Evolutionary conservation across 2,888 invertebrate genomes (phyloP).

Genomic region (Listrodromus nycthemerus): DNA sequence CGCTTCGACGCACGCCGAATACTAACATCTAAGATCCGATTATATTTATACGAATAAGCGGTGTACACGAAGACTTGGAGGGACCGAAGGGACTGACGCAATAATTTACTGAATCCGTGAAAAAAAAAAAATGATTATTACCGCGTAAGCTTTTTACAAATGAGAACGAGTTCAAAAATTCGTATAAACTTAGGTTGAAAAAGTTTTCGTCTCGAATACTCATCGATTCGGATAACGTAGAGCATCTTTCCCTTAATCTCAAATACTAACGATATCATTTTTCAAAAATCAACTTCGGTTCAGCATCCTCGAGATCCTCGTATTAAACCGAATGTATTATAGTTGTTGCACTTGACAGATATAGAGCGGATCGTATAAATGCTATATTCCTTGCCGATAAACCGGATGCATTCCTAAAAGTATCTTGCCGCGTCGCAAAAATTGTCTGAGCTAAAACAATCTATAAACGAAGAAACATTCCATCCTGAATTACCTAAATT

Average conservation of each 20-base stretch:
- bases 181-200: conserved; percentile 48
- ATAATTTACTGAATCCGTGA: conserved; percentile 62
- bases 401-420: conserved; percentile 65
- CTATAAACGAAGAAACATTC: conserved; percentile 75
- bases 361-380: conserved; percentile 57
- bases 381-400: conserved; percentile 70
- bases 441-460: conserved; percentile 44
- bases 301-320: conserved; percentile 40
- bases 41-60: conserved; percentile 62
- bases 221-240: conserved; percentile 28
- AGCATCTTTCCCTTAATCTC: conserved; percentile 48
- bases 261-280: conserved; percentile 8
- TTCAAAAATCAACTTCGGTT: conserved; percentile 57
- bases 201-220: conserved; percentile 23
- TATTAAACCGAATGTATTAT: conserved; percentile 47
- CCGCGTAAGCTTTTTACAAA: conserved; percentile 63
- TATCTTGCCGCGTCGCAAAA: conserved; percentile 62
- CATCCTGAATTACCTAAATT: conserved; percentile 73
- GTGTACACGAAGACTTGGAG: conserved; percentile 58
- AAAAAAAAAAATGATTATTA: conserved; percentile 19
- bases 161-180: conserved; percentile 33
- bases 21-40: conserved; percentile 45
- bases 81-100: conserved; percentile 68
- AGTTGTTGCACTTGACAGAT: conserved; percentile 46
- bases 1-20: conserved; percentile 24